phyloP scores from a whole-genome alignment of 2,797 vertebrate species.

The Trematomus bernacchii region DNA sequence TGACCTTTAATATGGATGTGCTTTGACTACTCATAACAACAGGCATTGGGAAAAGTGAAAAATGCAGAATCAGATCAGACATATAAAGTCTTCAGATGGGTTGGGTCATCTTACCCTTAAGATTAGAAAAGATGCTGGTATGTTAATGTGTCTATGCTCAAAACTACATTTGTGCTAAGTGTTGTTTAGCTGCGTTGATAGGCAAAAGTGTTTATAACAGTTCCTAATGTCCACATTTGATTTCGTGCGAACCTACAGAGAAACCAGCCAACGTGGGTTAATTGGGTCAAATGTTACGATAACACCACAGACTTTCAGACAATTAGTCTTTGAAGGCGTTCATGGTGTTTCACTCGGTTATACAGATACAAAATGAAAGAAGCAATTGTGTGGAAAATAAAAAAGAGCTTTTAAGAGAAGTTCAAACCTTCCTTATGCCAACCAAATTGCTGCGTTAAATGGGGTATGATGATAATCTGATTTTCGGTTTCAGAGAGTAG shows the following conservation, averaged over 20 bases:
- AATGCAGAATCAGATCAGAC: background rate
- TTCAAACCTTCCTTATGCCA: background rate
- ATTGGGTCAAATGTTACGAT: too few relatives aligned
- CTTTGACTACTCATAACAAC: background rate
- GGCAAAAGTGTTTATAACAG: background rate
- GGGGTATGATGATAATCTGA: background rate
- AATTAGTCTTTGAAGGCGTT: background rate
- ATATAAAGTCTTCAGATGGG: background rate
- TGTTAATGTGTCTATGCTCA: background rate
- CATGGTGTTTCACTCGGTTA: background rate
- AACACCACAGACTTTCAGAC: too few relatives aligned
- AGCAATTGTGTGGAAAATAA: background rate
- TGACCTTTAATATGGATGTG: too few relatives aligned
- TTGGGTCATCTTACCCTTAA: background rate
- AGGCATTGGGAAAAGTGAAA: background rate
- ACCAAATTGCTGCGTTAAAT: background rate
- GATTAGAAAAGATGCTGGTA: background rate
- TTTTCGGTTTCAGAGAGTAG: background rate
- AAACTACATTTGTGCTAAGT: background rate
- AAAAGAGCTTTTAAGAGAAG: background rate
- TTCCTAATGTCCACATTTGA: background rate
- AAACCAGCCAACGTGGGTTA: too few relatives aligned
- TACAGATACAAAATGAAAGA: background rate
- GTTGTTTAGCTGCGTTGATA: background rate
- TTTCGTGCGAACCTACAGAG: too few relatives aligned